A percentile compares a stretch with the other conserved stretches of the same genome.
phyloP scores from a whole-genome alignment of 2,113 vertebrate genomes.

The Cygnus buccinator region DNA sequence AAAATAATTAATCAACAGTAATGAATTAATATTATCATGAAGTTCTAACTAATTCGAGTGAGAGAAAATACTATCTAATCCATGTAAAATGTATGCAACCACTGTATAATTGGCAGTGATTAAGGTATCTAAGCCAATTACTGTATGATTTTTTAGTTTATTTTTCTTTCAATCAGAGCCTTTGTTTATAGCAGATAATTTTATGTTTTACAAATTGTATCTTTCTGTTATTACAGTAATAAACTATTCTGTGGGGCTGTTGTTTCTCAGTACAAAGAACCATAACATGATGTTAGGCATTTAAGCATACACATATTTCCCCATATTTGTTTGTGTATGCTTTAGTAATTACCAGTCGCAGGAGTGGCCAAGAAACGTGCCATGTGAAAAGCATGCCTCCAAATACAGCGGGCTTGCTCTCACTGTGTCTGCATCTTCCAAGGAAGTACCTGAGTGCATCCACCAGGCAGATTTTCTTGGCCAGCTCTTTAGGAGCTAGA shows the following conservation, averaged over 20 bases:
- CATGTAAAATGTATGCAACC: background rate
- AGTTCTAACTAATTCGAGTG: background rate
- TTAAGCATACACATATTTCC: background rate
- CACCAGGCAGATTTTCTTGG: background rate
- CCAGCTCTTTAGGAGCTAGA: background rate
- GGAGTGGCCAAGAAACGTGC: background rate
- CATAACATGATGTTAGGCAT: background rate
- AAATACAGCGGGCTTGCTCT: background rate
- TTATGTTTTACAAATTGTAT: conserved; percentile 20
- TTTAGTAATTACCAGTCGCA: background rate
- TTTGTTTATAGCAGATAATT: conserved; percentile 21
- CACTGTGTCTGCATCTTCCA: background rate
- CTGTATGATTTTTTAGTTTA: background rate
- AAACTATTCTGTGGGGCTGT: background rate
- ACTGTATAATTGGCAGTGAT: background rate
- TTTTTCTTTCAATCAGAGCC: conserved; percentile 12
- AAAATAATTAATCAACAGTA: background rate
- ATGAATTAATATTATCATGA: background rate
- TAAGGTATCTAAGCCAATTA: conserved; percentile 6
- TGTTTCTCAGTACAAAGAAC: background rate
- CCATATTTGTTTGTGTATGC: conserved; percentile 4
- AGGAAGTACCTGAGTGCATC: background rate
- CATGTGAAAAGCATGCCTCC: background rate
- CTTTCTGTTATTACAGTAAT: background rate
- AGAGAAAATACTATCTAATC: background rate